Evolutionary conservation across 2,113 vertebrate genomes (phyloP), one percentile per base, ranked within the genome.

Genomic region (Lates calcarifer): DNA sequence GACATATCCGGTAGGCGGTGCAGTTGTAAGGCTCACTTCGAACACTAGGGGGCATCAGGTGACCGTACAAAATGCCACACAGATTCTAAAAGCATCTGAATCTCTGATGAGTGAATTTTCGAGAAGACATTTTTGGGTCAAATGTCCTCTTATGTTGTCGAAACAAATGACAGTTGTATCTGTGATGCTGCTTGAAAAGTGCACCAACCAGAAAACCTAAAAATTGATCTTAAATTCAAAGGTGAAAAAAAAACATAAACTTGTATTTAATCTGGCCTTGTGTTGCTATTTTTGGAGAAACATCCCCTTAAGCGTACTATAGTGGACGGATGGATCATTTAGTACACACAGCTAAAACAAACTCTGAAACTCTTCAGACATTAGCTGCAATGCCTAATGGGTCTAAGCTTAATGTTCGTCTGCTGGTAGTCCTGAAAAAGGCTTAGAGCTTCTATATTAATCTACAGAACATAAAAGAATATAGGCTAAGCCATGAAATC

Each of bases 1-100:
- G 91, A 1, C 81, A 93, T 39, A 47, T 95, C 94, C 94, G 92
- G 83, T 28, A 0, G 60, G 24, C 4, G 22, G 56, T 0, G 67
- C 68, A 14, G 5, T 5, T 60, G 83, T 29, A 39, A 45, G 6
- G 1, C 6, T 6, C 9, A 0, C 2, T 47, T 20, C 53, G 28
- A 74, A 20, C 86, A 35, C 81, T 74, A 84, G 91, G 47, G 68
- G 89, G 82, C 76, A 79, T 83, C 74, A 90, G 24, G 10, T 0
- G 28, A 88, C 51, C 4, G 53, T 29, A 37, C 2, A 26, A 63
- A 37, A 57, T 13, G 8, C 6, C 6, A 0, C 26, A 1, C 17
- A 29, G 26, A 11, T 10, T 45, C 14, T 4, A 14, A 13, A 0
- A 17, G 18, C 2, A 9, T 26, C 24, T 20, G 15, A 9, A 9